phyloP scores from a whole-genome alignment of 1,140 invertebrate species.

The Steinernema khuongi region DNA sequence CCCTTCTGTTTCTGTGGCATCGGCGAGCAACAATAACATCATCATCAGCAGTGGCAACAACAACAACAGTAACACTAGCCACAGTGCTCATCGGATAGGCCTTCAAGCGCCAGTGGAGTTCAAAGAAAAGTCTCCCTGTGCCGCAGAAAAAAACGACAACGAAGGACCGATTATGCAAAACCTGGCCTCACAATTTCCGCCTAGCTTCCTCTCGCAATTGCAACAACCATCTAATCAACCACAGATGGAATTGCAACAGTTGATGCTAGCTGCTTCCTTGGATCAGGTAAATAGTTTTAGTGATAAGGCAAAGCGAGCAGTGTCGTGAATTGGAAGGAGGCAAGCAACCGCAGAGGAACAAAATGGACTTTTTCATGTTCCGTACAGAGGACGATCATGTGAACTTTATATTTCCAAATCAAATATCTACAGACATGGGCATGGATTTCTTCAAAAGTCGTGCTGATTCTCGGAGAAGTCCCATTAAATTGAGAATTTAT shows the following conservation, averaged over 20 bases:
- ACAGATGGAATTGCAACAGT: conserved; percentile 12
- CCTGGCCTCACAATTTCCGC: not conserved
- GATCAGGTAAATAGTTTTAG: conserved; percentile 21
- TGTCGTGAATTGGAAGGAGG: too few relatives aligned
- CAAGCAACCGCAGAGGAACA: too few relatives aligned
- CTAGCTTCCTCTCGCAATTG: not conserved
- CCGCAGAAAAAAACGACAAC: too few relatives aligned
- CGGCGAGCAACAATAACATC: not conserved
- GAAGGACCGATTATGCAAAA: conserved; percentile 37
- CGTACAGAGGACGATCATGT: too few relatives aligned
- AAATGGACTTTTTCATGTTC: too few relatives aligned
- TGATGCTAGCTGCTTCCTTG: conserved; percentile 17
- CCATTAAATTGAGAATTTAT: too few relatives aligned
- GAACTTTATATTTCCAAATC: too few relatives aligned
- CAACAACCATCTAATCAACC: conserved; percentile 15
- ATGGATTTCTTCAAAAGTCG: too few relatives aligned
- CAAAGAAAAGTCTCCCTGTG: conserved; percentile 13
- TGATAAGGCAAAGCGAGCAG: not conserved
- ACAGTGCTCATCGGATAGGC: not conserved
- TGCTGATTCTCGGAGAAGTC: too few relatives aligned
- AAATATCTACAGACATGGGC: too few relatives aligned
- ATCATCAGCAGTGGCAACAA: not conserved
- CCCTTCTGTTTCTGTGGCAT: not conserved
- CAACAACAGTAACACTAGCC: conserved; percentile 13
- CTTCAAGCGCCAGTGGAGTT: not conserved